Evolutionary conservation across 2,888 invertebrate species (phyloP).

Genomic region (Ischnus inquisitorius): DNA sequence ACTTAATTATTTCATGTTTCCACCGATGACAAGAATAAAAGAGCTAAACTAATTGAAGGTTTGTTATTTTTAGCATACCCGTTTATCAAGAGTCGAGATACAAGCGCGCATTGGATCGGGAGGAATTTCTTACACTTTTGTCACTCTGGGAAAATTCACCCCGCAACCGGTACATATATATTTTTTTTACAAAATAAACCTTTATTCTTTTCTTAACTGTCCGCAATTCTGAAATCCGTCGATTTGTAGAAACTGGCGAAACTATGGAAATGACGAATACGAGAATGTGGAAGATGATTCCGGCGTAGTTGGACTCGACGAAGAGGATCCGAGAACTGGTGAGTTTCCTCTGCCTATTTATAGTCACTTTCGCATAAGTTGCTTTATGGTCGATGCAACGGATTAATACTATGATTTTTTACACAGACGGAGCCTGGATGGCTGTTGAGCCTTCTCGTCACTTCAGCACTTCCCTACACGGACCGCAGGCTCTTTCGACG

Average conservation of each 20-base stretch:
- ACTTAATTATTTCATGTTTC: background rate
- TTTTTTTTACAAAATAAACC: background rate
- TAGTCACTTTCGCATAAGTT: background rate
- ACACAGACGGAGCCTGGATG: constrained; percentile 79
- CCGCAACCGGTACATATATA: constrained; percentile 77
- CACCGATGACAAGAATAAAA: background rate
- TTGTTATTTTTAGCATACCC: constrained; percentile 73
- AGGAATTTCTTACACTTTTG: constrained; percentile 83
- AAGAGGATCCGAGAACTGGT: constrained; percentile 81
- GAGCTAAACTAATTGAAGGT: background rate
- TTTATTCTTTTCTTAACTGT: background rate
- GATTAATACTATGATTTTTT: constrained; percentile 13
- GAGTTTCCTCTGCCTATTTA: constrained; percentile 25
- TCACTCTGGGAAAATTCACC: constrained; percentile 83
- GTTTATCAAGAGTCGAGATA: constrained; percentile 80
- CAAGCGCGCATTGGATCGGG: constrained; percentile 83
- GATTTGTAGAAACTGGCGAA: constrained; percentile 79
- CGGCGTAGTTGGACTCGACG: constrained; percentile 77
- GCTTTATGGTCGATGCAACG: background rate
- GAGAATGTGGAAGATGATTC: constrained; percentile 80
- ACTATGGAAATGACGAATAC: constrained; percentile 80
- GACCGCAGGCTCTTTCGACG: constrained; percentile 73
- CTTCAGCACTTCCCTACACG: constrained; percentile 68
- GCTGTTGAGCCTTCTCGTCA: constrained; percentile 77
- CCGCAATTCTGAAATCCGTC: background rate